Evolutionary conservation across 2,888 invertebrate species (phyloP).

Genomic region (Tinea semifulvella): DNA sequence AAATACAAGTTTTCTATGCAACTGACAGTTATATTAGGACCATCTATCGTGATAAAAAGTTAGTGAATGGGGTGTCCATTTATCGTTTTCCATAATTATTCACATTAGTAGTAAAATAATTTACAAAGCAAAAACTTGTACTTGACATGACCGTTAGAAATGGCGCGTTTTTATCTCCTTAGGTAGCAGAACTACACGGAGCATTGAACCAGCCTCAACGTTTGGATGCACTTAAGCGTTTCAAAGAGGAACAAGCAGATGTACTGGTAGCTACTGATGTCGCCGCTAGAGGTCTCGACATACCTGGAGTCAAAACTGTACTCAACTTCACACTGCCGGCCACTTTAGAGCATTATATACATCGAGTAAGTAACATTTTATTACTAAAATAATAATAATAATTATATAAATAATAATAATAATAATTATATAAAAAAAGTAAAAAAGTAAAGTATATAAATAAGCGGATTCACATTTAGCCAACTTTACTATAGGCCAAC

Average conservation of each 20-base stretch:
- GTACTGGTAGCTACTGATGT: slow-evolving; percentile 95
- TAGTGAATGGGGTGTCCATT: too few relatives aligned
- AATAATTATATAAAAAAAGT: too few relatives aligned
- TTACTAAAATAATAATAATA: neutral
- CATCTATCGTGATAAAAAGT: too few relatives aligned
- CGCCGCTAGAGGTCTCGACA: slow-evolving; percentile 94
- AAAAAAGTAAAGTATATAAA: too few relatives aligned
- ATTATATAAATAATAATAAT: neutral
- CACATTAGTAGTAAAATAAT: too few relatives aligned
- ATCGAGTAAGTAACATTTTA: slow-evolving; percentile 75
- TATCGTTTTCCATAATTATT: too few relatives aligned
- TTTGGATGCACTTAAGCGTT: slow-evolving; percentile 86
- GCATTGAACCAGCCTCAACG: slow-evolving; percentile 96
- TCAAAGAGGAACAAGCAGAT: slow-evolving; percentile 85
- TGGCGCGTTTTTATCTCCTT: neutral
- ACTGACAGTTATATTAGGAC: too few relatives aligned
- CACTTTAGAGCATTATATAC: slow-evolving; percentile 95
- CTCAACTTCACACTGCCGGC: slow-evolving; percentile 97
- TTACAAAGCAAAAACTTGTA: too few relatives aligned
- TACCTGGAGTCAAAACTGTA: slow-evolving; percentile 96
- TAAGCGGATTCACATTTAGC: too few relatives aligned
- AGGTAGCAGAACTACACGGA: slow-evolving; percentile 91
- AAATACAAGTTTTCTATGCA: too few relatives aligned
- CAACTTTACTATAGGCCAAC: too few relatives aligned
- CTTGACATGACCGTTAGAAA: too few relatives aligned